phyloP scores from a whole-genome alignment of 1,140 invertebrate species.

The Nomia melanderi region DNA sequence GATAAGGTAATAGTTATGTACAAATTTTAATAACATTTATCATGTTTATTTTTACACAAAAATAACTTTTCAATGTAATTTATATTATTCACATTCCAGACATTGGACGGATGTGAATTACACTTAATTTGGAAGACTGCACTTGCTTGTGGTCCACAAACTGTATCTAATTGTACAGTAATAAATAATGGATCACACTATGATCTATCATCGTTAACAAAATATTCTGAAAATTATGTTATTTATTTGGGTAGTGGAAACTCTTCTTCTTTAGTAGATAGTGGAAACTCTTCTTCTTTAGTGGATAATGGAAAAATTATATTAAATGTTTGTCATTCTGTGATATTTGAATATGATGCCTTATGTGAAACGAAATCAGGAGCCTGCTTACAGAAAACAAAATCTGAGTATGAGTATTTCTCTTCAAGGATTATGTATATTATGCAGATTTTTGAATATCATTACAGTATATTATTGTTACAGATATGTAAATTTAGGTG shows the following conservation, averaged over 20 bases:
- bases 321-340: slow-evolving; percentile 76
- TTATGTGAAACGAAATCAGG: slow-evolving; percentile 62
- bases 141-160: slow-evolving; percentile 58
- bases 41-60: too few relatives aligned
- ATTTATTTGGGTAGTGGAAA: slow-evolving; percentile 53
- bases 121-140: slow-evolving; percentile 63
- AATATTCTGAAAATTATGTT: slow-evolving; percentile 72
- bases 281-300: slow-evolving; percentile 33
- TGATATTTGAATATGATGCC: slow-evolving; percentile 66
- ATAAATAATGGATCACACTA: slow-evolving; percentile 62
- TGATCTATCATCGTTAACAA: slow-evolving; percentile 70
- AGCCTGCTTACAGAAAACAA: slow-evolving; percentile 62
- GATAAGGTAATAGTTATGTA: background rate
- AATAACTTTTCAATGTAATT: background rate
- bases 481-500: slow-evolving; percentile 69
- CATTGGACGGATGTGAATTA: slow-evolving; percentile 58
- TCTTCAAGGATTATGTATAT: background rate
- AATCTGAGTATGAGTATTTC: slow-evolving; percentile 25
- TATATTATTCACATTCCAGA: slow-evolving; percentile 57
- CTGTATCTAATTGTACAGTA: slow-evolving; percentile 65
- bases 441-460: slow-evolving; percentile 4
- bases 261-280: slow-evolving; percentile 27
- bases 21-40: too few relatives aligned
- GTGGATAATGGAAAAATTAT: slow-evolving; percentile 62
- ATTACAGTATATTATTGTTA: slow-evolving; percentile 23